Conservation (phyloP, 2,113 vertebrate species). For the Tachysurus vachellii region DNA sequence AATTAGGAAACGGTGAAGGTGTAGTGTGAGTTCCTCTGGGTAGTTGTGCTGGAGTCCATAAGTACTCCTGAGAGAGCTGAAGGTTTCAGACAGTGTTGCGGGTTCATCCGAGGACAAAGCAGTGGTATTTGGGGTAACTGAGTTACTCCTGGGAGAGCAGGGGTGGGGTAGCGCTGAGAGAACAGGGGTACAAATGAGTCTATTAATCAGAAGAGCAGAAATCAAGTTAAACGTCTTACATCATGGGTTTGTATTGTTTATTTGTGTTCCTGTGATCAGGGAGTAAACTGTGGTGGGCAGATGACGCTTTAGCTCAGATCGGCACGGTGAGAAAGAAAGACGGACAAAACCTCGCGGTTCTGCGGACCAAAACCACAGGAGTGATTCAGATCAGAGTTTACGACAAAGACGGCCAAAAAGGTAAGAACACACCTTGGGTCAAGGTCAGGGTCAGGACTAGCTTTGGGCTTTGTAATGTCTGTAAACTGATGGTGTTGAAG, state of each 20-base stretch:
- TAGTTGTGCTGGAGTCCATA: no score
- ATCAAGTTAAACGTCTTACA: neutral
- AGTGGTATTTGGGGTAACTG: neutral
- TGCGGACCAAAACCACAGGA: slow-evolving; percentile 82
- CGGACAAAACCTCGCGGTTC: slow-evolving; percentile 75
- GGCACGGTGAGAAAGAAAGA: slow-evolving; percentile 84
- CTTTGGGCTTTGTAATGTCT: neutral
- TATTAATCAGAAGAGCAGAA: neutral
- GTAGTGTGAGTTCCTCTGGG: no score
- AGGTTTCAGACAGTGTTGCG: neutral
- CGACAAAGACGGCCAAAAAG: slow-evolving; percentile 82
- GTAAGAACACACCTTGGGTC: slow-evolving; percentile 53
- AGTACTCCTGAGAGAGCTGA: neutral
- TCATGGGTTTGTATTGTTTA: no score
- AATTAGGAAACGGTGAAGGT: neutral
- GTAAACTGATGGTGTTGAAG: neutral
- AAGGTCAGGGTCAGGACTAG: neutral
- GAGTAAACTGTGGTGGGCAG: slow-evolving; percentile 87
- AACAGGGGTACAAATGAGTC: neutral
- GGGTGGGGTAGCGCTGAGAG: neutral
- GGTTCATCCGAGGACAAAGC: neutral
- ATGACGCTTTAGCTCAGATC: slow-evolving; percentile 80
- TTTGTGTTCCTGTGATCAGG: slow-evolving; percentile 64
- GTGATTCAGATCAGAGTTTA: slow-evolving; percentile 88
- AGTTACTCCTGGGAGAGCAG: neutral